Conservation (phyloP, 2,113 vertebrate genomes). For the Antechinus flavipes region DNA sequence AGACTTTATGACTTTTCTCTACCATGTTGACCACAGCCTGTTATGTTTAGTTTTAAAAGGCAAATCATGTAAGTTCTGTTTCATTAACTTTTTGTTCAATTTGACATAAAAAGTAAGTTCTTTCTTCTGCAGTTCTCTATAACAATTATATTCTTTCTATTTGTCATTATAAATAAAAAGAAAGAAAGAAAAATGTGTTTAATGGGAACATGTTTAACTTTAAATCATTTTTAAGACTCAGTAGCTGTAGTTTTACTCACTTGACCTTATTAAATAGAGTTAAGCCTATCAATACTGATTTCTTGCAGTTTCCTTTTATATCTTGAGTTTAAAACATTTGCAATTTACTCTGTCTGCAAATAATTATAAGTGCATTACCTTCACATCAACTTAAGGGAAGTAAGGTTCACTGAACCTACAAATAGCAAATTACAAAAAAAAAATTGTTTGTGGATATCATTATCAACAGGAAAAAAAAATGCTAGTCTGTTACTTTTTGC, state of each 20-base stretch:
- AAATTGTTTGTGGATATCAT: conserved; percentile 8
- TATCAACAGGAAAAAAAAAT: conserved; percentile 55
- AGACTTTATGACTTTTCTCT: too few relatives aligned
- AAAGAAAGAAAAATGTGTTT: not conserved
- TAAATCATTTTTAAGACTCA: not conserved
- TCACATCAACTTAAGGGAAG: conserved; percentile 56
- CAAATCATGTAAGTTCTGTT: not conserved
- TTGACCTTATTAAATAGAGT: conserved; percentile 22
- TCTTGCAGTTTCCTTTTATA: conserved; percentile 44
- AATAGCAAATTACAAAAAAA: conserved; percentile 56
- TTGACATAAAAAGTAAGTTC: not conserved
- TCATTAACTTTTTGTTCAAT: not conserved
- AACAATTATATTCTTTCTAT: not conserved
- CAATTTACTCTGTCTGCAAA: conserved; percentile 59
- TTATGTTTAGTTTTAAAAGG: not conserved
- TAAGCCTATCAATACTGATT: conserved; percentile 48
- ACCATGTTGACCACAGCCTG: too few relatives aligned
- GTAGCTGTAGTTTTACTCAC: not conserved
- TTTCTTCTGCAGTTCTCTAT: not conserved
- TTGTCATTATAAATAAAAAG: not conserved
- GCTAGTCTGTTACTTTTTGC: not conserved
- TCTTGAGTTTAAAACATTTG: conserved; percentile 41
- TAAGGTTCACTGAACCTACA: conserved; percentile 51
- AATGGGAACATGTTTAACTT: not conserved
- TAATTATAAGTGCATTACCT: conserved; percentile 61